Conservation (phyloP, 2,888 invertebrate species). For the Laspeyria flexula region DNA sequence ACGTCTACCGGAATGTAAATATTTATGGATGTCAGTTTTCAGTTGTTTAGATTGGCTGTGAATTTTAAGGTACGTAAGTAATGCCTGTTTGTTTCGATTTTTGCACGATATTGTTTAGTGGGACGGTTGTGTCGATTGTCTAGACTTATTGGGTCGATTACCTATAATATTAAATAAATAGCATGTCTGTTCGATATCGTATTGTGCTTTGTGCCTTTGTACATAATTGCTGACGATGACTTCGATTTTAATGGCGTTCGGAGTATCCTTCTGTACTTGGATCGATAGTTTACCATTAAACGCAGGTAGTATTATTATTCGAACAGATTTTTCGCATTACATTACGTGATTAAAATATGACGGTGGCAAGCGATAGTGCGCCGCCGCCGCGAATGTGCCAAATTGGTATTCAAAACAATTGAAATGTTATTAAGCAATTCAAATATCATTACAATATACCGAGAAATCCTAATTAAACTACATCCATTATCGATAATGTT, state of each 20-base stretch:
- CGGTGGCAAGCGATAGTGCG: constrained; percentile 63
- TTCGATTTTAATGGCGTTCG: constrained; percentile 74
- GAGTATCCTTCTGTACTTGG: constrained; percentile 78
- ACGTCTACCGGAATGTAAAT: constrained; percentile 82
- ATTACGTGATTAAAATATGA: constrained; percentile 69
- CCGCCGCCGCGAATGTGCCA: constrained; percentile 70
- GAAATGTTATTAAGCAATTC: constrained; percentile 22
- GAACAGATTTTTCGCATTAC: constrained; percentile 77
- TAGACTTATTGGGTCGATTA: constrained; percentile 51
- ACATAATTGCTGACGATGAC: constrained; percentile 75
- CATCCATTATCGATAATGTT: no score
- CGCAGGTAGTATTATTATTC: constrained; percentile 68
- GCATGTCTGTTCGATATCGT: constrained; percentile 75
- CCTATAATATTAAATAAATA: constrained; percentile 61
- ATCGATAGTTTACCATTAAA: constrained; percentile 81
- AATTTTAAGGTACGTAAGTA: constrained; percentile 84
- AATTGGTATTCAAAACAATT: constrained; percentile 56
- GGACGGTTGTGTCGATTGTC: constrained; percentile 31
- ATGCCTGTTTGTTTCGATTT: constrained; percentile 70
- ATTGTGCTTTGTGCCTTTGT: constrained; percentile 75
- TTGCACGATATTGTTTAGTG: constrained; percentile 67
- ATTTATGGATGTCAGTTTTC: constrained; percentile 86
- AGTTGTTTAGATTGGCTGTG: constrained; percentile 86
- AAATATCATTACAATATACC: constrained; percentile 25
- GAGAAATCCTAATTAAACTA: constrained; percentile 15